Conservation (phyloP, 2,888 invertebrate species). For the Podotricha telesiphe region DNA sequence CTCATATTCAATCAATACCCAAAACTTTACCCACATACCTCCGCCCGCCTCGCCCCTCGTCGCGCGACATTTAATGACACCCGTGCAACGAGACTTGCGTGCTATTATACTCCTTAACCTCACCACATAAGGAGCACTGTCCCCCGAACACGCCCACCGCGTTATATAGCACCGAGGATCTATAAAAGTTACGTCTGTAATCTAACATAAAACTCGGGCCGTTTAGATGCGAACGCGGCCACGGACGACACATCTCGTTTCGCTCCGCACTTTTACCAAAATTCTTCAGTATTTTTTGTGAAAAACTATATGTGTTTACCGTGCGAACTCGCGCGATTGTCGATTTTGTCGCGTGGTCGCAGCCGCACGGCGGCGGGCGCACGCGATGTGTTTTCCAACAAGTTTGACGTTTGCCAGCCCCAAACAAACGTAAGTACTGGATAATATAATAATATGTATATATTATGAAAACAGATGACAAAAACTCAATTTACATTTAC, state of each 20-base stretch:
- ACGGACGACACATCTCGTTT: conserved; percentile 83
- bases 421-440: conserved; percentile 69
- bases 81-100: conserved; percentile 72
- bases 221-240: conserved; percentile 84
- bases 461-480: conserved; percentile 3
- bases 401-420: conserved; percentile 66
- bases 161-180: conserved; percentile 85
- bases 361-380: conserved; percentile 62
- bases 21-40: conserved; percentile 83
- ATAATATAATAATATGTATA: conserved; percentile 54
- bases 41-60: conserved; percentile 76
- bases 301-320: conserved; percentile 73
- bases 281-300: conserved; percentile 76
- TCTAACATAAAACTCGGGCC: conserved; percentile 85
- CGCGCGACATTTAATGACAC: conserved; percentile 84
- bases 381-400: conserved; percentile 60
- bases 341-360: conserved; percentile 63
- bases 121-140: conserved; percentile 68
- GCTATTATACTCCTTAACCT: conserved; percentile 69
- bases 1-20: conserved; percentile 84
- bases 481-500: conserved; percentile 1
- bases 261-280: conserved; percentile 84
- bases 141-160: conserved; percentile 75
- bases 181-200: conserved; percentile 85
- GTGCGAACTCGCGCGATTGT: conserved; percentile 65